phyloP scores from a whole-genome alignment of 1,140 invertebrate genomes.

The Druon quercuslanigerum region DNA sequence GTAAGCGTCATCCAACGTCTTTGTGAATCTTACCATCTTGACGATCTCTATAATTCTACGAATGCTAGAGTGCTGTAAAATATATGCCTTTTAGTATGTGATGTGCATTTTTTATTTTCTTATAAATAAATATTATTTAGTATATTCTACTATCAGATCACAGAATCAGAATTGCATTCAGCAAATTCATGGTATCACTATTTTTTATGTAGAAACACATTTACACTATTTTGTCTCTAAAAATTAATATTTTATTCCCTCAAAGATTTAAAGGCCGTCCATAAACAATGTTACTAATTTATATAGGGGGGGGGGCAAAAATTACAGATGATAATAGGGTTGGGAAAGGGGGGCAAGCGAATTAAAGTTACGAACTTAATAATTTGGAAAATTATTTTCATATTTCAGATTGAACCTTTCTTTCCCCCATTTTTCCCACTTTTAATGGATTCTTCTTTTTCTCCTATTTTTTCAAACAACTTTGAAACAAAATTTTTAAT shows the following conservation, averaged over 20 bases:
- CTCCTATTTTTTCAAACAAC: too few species aligned
- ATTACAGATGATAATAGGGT: too few species aligned
- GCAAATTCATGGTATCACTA: slow-evolving; percentile 51
- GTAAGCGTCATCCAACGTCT: not conserved
- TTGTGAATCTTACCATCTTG: not conserved
- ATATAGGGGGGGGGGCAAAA: too few species aligned
- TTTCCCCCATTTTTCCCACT: too few species aligned
- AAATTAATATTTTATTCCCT: slow-evolving; percentile 19
- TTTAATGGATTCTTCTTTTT: too few species aligned
- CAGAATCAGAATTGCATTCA: slow-evolving; percentile 58
- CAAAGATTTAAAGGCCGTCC: not conserved
- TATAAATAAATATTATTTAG: slow-evolving; percentile 38
- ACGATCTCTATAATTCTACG: slow-evolving; percentile 62
- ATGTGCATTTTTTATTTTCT: slow-evolving; percentile 68
- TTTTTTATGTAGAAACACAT: slow-evolving; percentile 38
- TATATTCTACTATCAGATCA: slow-evolving; percentile 50
- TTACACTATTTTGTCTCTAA: slow-evolving; percentile 34
- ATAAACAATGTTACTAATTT: too few species aligned
- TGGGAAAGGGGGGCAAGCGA: too few species aligned
- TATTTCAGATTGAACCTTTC: too few species aligned
- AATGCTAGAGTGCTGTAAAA: slow-evolving; percentile 76
- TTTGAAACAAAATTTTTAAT: too few species aligned
- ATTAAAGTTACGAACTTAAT: too few species aligned
- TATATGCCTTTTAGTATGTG: slow-evolving; percentile 73
- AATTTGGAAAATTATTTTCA: too few species aligned